Evolutionary conservation across 2,888 invertebrate genomes (phyloP).

Genomic region (Nomada fabriciana): DNA sequence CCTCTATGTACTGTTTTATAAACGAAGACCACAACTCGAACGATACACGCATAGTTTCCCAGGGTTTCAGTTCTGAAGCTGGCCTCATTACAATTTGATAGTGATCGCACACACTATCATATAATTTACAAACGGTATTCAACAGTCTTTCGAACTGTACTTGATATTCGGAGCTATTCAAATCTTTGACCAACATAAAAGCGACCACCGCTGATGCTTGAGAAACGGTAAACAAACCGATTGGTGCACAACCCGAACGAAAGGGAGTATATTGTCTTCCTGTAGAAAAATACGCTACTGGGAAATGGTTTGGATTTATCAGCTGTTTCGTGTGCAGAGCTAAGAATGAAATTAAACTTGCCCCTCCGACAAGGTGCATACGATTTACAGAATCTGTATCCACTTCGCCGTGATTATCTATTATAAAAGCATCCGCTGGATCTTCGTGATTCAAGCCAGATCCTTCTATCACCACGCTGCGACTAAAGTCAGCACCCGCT

Average conservation of each 20-base stretch:
- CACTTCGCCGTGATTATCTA: conserved; percentile 86
- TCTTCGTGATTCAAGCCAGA: conserved; percentile 87
- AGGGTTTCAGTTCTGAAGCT: conserved; percentile 87
- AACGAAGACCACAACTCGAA: conserved; percentile 91
- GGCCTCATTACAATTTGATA: conserved; percentile 88
- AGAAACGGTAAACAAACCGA: conserved; percentile 88
- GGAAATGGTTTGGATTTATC: conserved; percentile 87
- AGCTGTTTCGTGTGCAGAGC: conserved; percentile 90
- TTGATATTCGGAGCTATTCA: conserved; percentile 84
- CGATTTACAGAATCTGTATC: conserved; percentile 86
- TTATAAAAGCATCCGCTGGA: conserved; percentile 86
- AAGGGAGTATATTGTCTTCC: conserved; percentile 89
- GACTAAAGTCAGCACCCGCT: conserved; percentile 91
- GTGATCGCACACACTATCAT: conserved; percentile 88
- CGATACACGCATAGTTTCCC: conserved; percentile 89
- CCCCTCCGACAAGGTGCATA: conserved; percentile 91
- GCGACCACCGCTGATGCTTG: conserved; percentile 90
- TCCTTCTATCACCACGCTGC: conserved; percentile 91
- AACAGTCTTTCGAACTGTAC: conserved; percentile 86
- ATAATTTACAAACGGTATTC: conserved; percentile 86
- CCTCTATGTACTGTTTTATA: conserved; percentile 88
- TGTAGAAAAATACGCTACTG: conserved; percentile 89
- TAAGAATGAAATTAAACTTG: conserved; percentile 90
- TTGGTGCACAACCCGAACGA: conserved; percentile 76
- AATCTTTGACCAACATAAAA: conserved; percentile 86